Conservation (phyloP, 2,888 invertebrate species). For the Caenorhabditis japonica region DNA sequence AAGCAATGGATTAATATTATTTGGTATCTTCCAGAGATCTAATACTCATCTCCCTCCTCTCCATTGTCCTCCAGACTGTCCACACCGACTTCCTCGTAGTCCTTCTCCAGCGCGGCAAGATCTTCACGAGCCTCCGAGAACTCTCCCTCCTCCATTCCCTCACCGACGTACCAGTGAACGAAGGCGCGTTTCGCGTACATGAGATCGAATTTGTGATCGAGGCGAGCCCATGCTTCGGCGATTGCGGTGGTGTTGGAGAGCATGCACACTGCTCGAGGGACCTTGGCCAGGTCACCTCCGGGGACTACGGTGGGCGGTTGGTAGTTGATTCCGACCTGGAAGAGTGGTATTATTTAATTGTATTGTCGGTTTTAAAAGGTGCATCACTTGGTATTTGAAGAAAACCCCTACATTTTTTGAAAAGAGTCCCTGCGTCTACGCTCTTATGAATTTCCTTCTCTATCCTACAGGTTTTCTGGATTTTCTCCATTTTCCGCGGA, state of each 20-base stretch:
- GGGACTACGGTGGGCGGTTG: conserved; percentile 85
- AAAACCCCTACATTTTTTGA: no score
- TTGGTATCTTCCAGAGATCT: conserved; percentile 4
- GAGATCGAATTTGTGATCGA: conserved; percentile 85
- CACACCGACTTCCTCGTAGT: conserved; percentile 74
- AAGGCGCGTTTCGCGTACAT: conserved; percentile 80
- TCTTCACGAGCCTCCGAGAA: conserved; percentile 75
- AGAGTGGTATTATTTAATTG: no score
- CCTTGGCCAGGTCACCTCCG: conserved; percentile 86
- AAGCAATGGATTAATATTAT: not conserved
- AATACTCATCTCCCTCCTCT: conserved; percentile 69
- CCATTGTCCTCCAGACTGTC: conserved; percentile 67
- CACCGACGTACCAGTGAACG: conserved; percentile 79
- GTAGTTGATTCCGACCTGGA: conserved; percentile 79
- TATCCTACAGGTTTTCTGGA: no score
- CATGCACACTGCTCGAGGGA: conserved; percentile 86
- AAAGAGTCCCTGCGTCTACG: no score
- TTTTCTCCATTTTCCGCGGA: no score
- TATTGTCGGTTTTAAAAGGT: no score
- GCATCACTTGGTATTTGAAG: no score
- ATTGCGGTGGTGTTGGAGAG: conserved; percentile 79
- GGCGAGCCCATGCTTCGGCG: conserved; percentile 87
- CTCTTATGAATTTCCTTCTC: no score
- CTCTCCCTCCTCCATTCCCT: conserved; percentile 77
- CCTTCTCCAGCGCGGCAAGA: conserved; percentile 69